A percentile compares a stretch with the other conserved stretches of the same genome.
phyloP scores from a whole-genome alignment of 2,113 vertebrate species.

The Pangasianodon gigas region DNA sequence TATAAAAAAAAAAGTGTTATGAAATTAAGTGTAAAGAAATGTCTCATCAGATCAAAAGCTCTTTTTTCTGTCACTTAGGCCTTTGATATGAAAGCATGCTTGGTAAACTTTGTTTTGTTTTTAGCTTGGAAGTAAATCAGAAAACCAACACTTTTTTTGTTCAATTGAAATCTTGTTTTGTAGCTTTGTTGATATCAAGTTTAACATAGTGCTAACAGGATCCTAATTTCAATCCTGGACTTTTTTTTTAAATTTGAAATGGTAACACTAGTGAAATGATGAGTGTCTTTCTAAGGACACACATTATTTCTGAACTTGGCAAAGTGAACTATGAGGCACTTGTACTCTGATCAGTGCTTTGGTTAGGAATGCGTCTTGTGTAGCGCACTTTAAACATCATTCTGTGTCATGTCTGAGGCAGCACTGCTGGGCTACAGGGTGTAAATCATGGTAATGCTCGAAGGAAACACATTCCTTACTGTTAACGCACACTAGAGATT shows the following conservation, averaged over 20 bases:
- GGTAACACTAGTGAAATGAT: constrained; percentile 48
- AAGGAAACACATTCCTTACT: constrained; percentile 51
- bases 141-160: constrained; percentile 49
- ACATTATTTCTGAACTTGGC: constrained; percentile 16
- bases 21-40: constrained; percentile 69
- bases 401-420: constrained; percentile 38
- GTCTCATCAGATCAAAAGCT: constrained; percentile 79
- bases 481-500: constrained; percentile 44
- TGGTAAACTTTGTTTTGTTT: constrained; percentile 75
- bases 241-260: constrained; percentile 42
- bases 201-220: constrained; percentile 40
- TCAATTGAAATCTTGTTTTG: constrained; percentile 47
- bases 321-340: constrained; percentile 5
- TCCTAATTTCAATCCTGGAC: neutral
- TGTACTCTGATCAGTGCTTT: constrained; percentile 11
- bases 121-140: constrained; percentile 23
- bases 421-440: constrained; percentile 34
- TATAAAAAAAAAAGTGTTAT: constrained; percentile 64
- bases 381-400: constrained; percentile 1
- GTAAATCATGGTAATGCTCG: constrained; percentile 69
- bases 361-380: constrained; percentile 8
- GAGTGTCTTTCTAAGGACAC: constrained; percentile 10
- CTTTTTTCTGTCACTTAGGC: constrained; percentile 70
- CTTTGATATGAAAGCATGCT: constrained; percentile 77
- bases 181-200: constrained; percentile 35